These are phyloP conservation scores for Manacus vitellinus DNA, from an alignment of 2,113 vertebrate species.

Conservation along the genomic window DNA sequence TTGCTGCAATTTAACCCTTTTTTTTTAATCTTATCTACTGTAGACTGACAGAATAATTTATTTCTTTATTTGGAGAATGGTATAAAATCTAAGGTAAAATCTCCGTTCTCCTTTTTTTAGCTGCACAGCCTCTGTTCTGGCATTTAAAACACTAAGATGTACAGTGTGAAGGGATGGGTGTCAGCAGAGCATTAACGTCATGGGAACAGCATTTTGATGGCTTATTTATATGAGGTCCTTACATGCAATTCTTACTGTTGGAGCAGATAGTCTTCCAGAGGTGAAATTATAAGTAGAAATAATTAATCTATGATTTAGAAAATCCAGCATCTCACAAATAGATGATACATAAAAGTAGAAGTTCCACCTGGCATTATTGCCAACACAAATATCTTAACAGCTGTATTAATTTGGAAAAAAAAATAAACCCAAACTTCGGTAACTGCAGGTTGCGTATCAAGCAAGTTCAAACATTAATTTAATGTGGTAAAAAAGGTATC, in stretches of 20 bases:
- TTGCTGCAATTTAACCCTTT: background rate
- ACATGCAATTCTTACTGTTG: background rate
- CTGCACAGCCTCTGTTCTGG: background rate
- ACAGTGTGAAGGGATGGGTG: background rate
- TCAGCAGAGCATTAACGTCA: background rate
- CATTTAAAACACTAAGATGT: background rate
- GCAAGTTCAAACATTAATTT: conserved; percentile 3
- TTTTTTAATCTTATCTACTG: background rate
- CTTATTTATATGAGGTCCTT: background rate
- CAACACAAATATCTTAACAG: background rate
- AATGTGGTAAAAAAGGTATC: background rate
- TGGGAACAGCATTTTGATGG: background rate
- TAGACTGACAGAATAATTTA: background rate
- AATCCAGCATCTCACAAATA: background rate
- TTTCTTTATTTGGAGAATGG: background rate
- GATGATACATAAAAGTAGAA: background rate
- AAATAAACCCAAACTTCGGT: background rate
- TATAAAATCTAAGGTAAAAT: background rate
- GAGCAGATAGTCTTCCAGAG: background rate
- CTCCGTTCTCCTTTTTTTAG: background rate
- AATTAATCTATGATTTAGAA: background rate
- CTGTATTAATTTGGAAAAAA: background rate
- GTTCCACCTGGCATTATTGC: background rate
- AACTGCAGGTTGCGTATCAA: background rate
- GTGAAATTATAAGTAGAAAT: background rate